Evolutionary conservation across 1,140 invertebrate species (phyloP), one percentile per base, ranked within the genome.

Genomic region (Sitobion miscanthi): DNA sequence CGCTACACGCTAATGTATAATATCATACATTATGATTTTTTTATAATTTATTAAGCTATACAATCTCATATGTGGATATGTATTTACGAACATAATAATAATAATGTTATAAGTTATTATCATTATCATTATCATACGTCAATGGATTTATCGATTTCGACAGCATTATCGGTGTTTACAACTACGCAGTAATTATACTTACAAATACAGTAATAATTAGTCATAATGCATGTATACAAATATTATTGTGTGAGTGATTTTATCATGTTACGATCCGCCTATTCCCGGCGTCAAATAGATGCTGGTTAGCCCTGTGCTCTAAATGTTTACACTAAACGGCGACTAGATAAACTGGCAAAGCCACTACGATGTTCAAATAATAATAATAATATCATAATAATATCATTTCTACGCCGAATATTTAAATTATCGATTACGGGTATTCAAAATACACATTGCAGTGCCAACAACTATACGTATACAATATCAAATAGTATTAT

Each of bases 201-300:
- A 85, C 42, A 85, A 86, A 47, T 47, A 85, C 42, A 86, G 20
- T 69, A 57, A 42, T 83, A 57, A 42, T 83, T 45, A 57, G 1
- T 91, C 7, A 91, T 91, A 69, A 91, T 91, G 90, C 90, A 91
- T 91, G 90, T 91, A 91, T 91, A 91, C 90, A 91, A 91, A 69
- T 91, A 17, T 49, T n/a, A 83, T 86, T 35, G 62, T 62, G 14
- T 77, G 45, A 91, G 90, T 52, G 69, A 62, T 85, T 45, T 86
- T 25, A 47, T 35, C 47, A 35, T 38, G 45, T 69, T 42, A 42
- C 30, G 23, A 93, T 93, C 23, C 57, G 93, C 93, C 86, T n/a
- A 47, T 93, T 93, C 35, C 62, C 42, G 49, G 45, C 93, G 38
- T 93, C 87, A 91, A 93, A 93, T 52, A 90, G 93, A 93, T 90